phyloP scores from a whole-genome alignment of 2,888 invertebrate species.

The Trissolcus japonicus region DNA sequence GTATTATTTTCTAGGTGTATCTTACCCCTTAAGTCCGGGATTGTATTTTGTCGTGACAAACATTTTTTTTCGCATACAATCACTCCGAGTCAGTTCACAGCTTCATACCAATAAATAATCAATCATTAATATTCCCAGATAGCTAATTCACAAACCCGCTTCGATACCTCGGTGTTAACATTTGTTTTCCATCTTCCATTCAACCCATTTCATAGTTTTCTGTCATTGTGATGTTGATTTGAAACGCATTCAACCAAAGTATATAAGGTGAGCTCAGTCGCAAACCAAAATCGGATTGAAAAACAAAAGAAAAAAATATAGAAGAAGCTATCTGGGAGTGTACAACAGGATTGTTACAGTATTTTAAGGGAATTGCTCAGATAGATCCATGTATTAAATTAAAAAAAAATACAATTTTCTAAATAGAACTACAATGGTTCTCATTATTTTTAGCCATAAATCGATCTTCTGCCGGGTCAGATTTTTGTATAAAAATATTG shows the following conservation, averaged over 20 bases:
- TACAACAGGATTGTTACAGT: slow-evolving; percentile 26
- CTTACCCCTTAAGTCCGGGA: too few species aligned
- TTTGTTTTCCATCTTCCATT: slow-evolving; percentile 21
- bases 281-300: neutral
- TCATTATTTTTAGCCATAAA: too few species aligned
- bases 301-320: neutral
- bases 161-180: slow-evolving; percentile 17
- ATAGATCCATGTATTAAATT: too few species aligned
- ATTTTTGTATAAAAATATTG: too few species aligned
- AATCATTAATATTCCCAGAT: slow-evolving; percentile 47
- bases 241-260: neutral
- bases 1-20: too few species aligned
- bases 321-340: slow-evolving; percentile 54
- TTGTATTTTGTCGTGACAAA: too few species aligned
- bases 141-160: slow-evolving; percentile 43
- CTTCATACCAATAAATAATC: slow-evolving; percentile 37
- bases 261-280: slow-evolving; percentile 44
- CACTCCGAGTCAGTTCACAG: slow-evolving; percentile 2
- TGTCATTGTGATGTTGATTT: neutral
- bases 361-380: neutral
- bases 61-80: too few species aligned
- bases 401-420: too few species aligned
- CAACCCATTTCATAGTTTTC: neutral
- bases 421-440: too few species aligned
- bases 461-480: too few species aligned